Evolutionary conservation across 2,888 invertebrate species (phyloP).

Genomic region (Odontomyia ornata): DNA sequence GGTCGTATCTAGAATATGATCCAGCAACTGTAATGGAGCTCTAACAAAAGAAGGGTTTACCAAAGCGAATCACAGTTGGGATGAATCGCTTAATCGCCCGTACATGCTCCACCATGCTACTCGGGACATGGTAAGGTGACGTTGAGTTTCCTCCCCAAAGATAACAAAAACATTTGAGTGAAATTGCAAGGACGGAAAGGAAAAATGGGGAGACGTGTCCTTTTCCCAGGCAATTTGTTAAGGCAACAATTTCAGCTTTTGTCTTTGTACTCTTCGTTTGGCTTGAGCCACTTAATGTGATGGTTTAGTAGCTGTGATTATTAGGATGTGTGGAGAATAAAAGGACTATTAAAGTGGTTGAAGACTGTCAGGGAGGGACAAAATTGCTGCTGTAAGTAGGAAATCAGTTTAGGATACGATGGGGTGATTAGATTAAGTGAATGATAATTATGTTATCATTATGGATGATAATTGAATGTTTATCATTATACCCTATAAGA

Average conservation of each 20-base stretch:
- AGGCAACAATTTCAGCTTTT: not conserved
- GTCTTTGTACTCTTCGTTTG: not conserved
- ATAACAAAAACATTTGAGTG: slow-evolving; percentile 18
- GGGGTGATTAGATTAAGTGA: slow-evolving; percentile 24
- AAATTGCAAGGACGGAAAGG: not conserved
- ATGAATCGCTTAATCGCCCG: slow-evolving; percentile 48
- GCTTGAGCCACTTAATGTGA: slow-evolving; percentile 28
- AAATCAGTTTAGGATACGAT: slow-evolving; percentile 15
- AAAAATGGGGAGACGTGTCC: slow-evolving; percentile 37
- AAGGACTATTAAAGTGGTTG: slow-evolving; percentile 23
- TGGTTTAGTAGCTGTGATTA: slow-evolving; percentile 39
- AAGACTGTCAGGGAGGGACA: not conserved
- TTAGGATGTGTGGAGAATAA: slow-evolving; percentile 35
- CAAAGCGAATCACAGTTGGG: slow-evolving; percentile 21
- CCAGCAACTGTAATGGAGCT: slow-evolving; percentile 35
- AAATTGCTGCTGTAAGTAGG: slow-evolving; percentile 18
- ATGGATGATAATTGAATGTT: not conserved
- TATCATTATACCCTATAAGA: no score
- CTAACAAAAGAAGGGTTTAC: slow-evolving; percentile 38
- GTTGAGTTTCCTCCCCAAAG: not conserved
- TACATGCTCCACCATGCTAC: slow-evolving; percentile 44
- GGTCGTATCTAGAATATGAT: slow-evolving; percentile 9
- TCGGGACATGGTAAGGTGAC: not conserved
- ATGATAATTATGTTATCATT: slow-evolving; percentile 28
- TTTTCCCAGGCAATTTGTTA: slow-evolving; percentile 32